Evolutionary conservation across 2,888 invertebrate species (phyloP), one percentile per base, ranked within the genome.

Genomic region (Argyra leucocephala): DNA sequence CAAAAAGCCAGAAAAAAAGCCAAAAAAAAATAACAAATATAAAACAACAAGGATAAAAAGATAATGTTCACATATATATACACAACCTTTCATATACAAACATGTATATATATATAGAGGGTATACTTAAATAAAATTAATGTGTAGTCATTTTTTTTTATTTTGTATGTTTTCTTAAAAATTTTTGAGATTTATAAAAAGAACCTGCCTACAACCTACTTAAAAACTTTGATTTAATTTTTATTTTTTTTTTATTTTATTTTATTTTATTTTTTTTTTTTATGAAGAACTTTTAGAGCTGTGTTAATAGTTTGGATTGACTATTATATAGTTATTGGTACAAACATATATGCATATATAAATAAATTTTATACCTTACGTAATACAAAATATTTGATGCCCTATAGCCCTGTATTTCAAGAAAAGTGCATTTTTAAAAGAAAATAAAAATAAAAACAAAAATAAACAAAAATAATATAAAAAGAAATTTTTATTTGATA

Each of bases 401-500:
- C 48, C 48, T n/a, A 48, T 48, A 48, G 48, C 48, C 48, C 48
- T 48, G 48, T 18, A 48, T 48, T 48, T 48, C 10, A 37, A 48
- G 12, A 18, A 48, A 48, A 48, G 18, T 48, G 48, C 48, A 48
- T 48, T 48, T 48, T 48, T 15, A 9, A n/a, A n/a, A n/a, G n/a
- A n/a, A n/a, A n/a, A n/a, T n/a, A n/a, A n/a, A n/a, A n/a, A n/a
- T n/a, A n/a, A n/a, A n/a, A n/a, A n/a, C n/a, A n/a, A n/a, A n/a
- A n/a, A n/a, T n/a, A n/a, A n/a, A n/a, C n/a, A n/a, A n/a, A n/a
- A n/a, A n/a, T n/a, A n/a, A n/a, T n/a, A 12, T 18, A 48, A n/a
- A 48, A 48, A n/a, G 48, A 48, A 48, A 48, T 48, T 48, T 48
- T 48, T 48, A 48, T 48, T 48, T 48, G 5, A 48, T 48, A 48